Evolutionary conservation across 1,140 invertebrate species (phyloP).

Genomic region (Hypsibius dujardini): DNA sequence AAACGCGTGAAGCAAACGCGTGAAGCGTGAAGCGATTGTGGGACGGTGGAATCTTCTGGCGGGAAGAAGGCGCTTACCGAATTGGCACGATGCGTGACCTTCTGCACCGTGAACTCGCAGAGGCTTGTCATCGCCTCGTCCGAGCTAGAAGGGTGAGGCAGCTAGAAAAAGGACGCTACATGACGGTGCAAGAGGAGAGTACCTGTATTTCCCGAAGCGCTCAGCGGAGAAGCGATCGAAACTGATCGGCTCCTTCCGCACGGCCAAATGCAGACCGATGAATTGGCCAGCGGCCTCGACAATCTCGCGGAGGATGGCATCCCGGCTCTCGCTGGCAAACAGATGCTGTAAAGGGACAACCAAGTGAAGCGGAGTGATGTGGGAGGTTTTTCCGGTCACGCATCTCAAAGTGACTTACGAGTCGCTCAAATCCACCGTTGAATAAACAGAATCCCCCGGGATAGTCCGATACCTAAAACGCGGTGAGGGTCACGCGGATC

Average conservation of each 20-base stretch:
- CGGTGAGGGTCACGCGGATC: conserved; percentile 49
- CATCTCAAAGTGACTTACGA: conserved; percentile 32
- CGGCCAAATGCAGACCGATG: conserved; percentile 62
- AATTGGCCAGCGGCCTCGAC: conserved; percentile 56
- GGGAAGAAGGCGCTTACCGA: too few relatives aligned
- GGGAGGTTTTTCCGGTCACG: too few relatives aligned
- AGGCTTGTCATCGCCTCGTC: conserved; percentile 76
- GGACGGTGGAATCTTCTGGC: too few relatives aligned
- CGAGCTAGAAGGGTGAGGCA: conserved; percentile 45
- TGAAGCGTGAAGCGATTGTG: too few relatives aligned
- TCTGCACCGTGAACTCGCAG: conserved; percentile 77
- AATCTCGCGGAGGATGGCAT: conserved; percentile 67
- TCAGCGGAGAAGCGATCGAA: conserved; percentile 64
- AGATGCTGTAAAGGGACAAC: conserved; percentile 59
- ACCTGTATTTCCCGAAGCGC: conserved; percentile 78
- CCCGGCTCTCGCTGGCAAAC: conserved; percentile 61
- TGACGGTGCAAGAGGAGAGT: conserved; percentile 26
- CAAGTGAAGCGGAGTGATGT: too few relatives aligned
- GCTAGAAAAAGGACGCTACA: too few relatives aligned
- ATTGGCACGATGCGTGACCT: conserved; percentile 48
- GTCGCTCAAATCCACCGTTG: conserved; percentile 61
- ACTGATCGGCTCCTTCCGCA: conserved; percentile 59
- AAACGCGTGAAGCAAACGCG: too few relatives aligned
- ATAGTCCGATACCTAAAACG: conserved; percentile 41
- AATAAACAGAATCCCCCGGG: conserved; percentile 65